phyloP scores from a whole-genome alignment of 2,888 invertebrate genomes.

The Frankliniella fusca region DNA sequence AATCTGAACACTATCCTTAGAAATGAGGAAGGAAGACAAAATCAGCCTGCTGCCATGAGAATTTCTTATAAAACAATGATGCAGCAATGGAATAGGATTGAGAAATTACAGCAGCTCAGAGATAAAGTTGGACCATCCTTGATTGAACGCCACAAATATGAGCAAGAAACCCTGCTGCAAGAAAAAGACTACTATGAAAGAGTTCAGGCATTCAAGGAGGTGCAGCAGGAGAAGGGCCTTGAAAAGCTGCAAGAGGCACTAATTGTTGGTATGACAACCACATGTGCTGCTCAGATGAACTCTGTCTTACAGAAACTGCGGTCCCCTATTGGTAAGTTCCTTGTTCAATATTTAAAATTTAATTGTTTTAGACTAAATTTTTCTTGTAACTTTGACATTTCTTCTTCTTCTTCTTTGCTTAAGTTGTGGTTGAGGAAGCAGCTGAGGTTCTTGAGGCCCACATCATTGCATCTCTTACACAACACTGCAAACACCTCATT shows the following conservation, averaged over 20 bases:
- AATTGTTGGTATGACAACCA: conserved; percentile 73
- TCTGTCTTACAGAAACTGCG: conserved; percentile 57
- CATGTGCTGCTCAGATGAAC: conserved; percentile 66
- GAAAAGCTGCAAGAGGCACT: conserved; percentile 53
- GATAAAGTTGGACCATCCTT: background rate
- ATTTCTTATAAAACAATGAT: conserved; percentile 14
- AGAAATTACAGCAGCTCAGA: background rate
- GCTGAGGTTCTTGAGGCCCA: conserved; percentile 84
- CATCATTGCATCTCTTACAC: conserved; percentile 70
- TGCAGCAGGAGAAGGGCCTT: conserved; percentile 56
- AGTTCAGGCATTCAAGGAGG: conserved; percentile 43
- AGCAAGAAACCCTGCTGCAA: background rate
- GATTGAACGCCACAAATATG: background rate
- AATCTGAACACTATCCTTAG: conserved; percentile 30
- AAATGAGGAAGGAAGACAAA: background rate
- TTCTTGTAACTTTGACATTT: background rate
- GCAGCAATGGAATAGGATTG: conserved; percentile 7
- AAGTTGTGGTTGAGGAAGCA: conserved; percentile 81
- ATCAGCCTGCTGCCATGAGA: conserved; percentile 4
- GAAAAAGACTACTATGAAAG: conserved; percentile 14
- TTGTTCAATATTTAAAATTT: background rate
- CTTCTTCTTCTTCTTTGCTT: conserved; percentile 39
- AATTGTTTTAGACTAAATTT: background rate
- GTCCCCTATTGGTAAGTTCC: conserved; percentile 57
- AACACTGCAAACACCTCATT: conserved; percentile 72